Conservation (phyloP, 2,797 vertebrate genomes). For the Gorsachius magnificus region DNA sequence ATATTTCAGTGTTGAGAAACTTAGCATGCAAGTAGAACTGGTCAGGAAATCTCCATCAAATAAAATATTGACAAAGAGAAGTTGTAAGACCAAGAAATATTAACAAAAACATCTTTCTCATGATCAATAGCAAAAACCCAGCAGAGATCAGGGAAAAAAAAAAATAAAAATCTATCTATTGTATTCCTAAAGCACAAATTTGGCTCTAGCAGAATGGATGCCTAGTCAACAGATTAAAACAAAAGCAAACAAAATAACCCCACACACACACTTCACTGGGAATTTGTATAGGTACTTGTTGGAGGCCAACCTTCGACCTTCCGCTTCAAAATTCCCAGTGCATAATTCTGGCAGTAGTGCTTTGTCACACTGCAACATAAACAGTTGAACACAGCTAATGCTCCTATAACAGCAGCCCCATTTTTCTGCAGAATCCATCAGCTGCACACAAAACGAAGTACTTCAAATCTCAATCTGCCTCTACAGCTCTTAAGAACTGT, state of each 20-base stretch:
- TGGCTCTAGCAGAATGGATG: not conserved
- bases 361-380: not conserved
- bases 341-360: not conserved
- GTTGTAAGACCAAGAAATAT: not conserved
- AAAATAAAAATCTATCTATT: not conserved
- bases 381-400: not conserved
- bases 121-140: not conserved
- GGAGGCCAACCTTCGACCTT: not conserved
- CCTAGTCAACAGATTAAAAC: not conserved
- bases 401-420: not conserved
- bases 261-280: not conserved
- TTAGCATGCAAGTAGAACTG: rapidly evolving
- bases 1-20: not conserved
- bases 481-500: not conserved
- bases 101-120: not conserved
- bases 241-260: not conserved
- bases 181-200: not conserved
- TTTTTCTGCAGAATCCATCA: not conserved
- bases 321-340: not conserved
- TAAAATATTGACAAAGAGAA: not conserved
- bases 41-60: not conserved
- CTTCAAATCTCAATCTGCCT: not conserved
- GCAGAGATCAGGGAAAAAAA: not conserved
- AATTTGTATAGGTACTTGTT: not conserved
- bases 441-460: not conserved